Base-by-base conservation (phyloP, 2,888 invertebrate genomes). In the Lasioglossum leucozonium region DNA sequence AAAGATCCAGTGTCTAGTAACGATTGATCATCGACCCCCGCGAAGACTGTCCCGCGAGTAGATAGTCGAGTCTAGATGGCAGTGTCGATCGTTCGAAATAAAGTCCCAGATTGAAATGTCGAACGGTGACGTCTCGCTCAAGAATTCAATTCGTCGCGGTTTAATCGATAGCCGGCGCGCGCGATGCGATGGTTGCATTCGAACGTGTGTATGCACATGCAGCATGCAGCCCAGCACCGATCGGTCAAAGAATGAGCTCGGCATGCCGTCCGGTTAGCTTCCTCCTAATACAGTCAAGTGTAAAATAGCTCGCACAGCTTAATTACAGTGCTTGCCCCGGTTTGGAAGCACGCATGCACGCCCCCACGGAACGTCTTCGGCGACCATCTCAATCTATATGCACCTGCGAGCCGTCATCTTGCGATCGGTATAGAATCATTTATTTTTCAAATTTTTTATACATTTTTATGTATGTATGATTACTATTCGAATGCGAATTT, bases 261-360 rank as follows among this genome's bases (percentile, higher is more conserved):
- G 72, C 34, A 34, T 47, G 67, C n/a, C 16, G 72, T 22, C 47
- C 65, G 72, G 47, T 71, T 26, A 80, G 72, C 73, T 65, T 30
- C 55, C 80, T 74, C 74, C 72, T 85, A 74, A 85, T 80, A 74
- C 58, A 65, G 73, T 85, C 77, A 84, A 85, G 71, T 73, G 85
- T 80, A 80, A 85, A 84, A 85, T 80, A 80, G 80, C 85, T 77
- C 71, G 77, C 74, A 77, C 62, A 85, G 77, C 77, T 85, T 80
- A 85, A 85, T 85, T 85, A 77, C 77, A 75, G 67, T 44, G 51
- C 44, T 62, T 75, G 71, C 4, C 69, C 47, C n/a, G 80, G 69
- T 79, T 73, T 22, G 8, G 84, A 44, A 47, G 40, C 34, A 22
- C 30, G 62, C 65, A 67, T 74, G 51, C 77, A 74, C 47, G 58